A percentile compares a stretch with the other conserved stretches of the same genome.
Conservation (phyloP, 1,140 invertebrate species). For the Semibalanus balanoides region DNA sequence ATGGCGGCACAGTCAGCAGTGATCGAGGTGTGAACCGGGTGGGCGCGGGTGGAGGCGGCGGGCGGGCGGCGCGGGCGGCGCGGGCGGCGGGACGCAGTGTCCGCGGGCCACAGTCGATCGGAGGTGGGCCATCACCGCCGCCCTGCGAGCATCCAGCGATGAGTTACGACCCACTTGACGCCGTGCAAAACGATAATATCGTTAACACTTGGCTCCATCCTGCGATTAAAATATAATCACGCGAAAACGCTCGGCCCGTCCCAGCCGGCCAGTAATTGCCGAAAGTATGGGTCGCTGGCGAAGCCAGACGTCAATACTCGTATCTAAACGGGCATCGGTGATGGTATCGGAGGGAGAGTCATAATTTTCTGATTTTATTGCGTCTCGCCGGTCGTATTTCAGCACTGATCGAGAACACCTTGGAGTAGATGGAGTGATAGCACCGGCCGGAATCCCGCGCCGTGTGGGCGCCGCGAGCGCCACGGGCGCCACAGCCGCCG, state of each 20-base stretch:
- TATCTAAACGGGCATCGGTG: background rate
- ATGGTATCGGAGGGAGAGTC: background rate
- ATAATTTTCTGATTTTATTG: background rate
- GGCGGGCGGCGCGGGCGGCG: too few relatives aligned
- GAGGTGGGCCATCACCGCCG: background rate
- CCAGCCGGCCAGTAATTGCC: background rate
- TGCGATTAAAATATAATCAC: slow-evolving; percentile 1
- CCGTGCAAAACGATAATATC: slow-evolving; percentile 2
- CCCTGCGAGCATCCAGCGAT: background rate
- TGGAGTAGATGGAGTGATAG: background rate
- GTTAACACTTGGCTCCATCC: slow-evolving; percentile 1
- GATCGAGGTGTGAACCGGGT: background rate
- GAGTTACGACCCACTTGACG: background rate
- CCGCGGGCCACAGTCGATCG: background rate
- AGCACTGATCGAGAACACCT: background rate
- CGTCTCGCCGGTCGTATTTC: background rate
- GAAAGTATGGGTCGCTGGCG: background rate
- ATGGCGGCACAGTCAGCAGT: background rate
- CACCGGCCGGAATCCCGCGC: too few relatives aligned
- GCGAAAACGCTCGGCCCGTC: background rate
- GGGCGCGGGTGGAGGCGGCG: too few relatives aligned
- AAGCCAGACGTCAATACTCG: background rate
- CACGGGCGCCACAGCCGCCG: too few relatives aligned
- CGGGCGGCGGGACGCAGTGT: too few relatives aligned
- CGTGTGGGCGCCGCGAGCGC: too few relatives aligned